A percentile compares a stretch with the other conserved stretches of the same genome.
These are phyloP conservation scores for Virgularia gustaviana DNA, from an alignment of 92 coral and sea anemone species.

Conservation along the genomic window DNA sequence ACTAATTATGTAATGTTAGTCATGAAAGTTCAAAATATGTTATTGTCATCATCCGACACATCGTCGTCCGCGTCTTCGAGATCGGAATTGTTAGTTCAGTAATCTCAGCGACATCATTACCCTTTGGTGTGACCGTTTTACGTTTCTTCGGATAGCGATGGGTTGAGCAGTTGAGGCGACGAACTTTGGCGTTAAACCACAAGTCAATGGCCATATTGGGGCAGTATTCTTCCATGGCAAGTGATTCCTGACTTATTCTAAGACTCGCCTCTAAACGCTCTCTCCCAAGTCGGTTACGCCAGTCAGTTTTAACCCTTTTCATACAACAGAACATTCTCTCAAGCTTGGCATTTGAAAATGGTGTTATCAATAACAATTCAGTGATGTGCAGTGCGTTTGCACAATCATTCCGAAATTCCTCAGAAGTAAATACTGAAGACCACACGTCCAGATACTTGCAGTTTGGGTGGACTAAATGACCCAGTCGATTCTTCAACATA, in stretches of 20 bases:
- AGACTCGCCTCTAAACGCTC: slow-evolving; percentile 22
- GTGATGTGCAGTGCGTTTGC: slow-evolving; percentile 26
- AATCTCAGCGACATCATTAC: no score
- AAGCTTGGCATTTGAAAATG: slow-evolving; percentile 33
- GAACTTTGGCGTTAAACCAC: slow-evolving; percentile 1
- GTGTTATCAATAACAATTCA: slow-evolving; percentile 16
- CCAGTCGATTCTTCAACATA: slow-evolving; percentile 26
- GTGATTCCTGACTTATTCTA: slow-evolving; percentile 10
- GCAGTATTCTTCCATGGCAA: background rate
- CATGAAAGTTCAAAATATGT: no score
- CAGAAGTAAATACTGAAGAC: background rate
- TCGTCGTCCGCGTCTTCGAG: background rate
- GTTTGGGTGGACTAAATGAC: slow-evolving; percentile 3
- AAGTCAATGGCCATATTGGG: background rate
- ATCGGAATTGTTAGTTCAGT: no score
- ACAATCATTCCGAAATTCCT: slow-evolving; percentile 16
- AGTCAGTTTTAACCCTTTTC: slow-evolving; percentile 32
- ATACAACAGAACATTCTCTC: slow-evolving; percentile 32
- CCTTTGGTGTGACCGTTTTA: no score
- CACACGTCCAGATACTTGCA: background rate
- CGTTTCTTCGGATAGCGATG: background rate
- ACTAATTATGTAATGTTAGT: no score
- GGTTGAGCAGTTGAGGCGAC: background rate
- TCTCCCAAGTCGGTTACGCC: slow-evolving; percentile 15
- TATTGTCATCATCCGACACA: no score